Evolutionary conservation across 1,140 invertebrate species (phyloP).

Genomic region (Elymnias hypermnestra): DNA sequence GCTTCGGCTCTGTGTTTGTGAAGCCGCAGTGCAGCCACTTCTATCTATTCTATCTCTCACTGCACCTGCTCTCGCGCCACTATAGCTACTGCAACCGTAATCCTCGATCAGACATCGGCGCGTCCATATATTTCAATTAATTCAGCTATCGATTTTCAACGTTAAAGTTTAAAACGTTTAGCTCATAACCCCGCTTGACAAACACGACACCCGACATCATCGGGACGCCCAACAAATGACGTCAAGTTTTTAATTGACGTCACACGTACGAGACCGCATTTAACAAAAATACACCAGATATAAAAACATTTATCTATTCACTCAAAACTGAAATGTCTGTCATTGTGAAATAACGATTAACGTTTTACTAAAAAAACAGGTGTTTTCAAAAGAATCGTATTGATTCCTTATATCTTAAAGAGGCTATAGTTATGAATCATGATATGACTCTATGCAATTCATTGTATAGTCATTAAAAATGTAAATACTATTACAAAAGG

Average conservation of each 20-base stretch:
- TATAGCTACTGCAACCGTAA: conserved; percentile 58
- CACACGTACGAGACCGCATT: too few relatives aligned
- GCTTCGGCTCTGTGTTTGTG: conserved; percentile 59
- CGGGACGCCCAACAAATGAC: conserved; percentile 6
- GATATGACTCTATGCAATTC: too few relatives aligned
- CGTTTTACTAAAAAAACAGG: too few relatives aligned
- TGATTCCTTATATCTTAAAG: too few relatives aligned
- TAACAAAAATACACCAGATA: too few relatives aligned
- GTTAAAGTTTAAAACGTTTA: conserved; percentile 46
- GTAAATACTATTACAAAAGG: too few relatives aligned
- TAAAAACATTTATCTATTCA: too few relatives aligned
- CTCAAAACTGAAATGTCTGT: too few relatives aligned
- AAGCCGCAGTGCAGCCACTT: conserved; percentile 44
- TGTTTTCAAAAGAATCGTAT: too few relatives aligned
- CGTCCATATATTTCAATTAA: conserved; percentile 71
- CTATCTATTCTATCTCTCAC: conserved; percentile 25
- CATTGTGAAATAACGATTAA: too few relatives aligned
- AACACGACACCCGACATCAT: conserved; percentile 28
- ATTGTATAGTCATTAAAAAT: too few relatives aligned
- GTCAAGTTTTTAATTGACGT: conserved; percentile 15
- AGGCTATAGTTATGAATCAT: too few relatives aligned
- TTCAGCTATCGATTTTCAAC: conserved; percentile 58
- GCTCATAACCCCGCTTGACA: conserved; percentile 35
- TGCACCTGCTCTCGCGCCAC: conserved; percentile 47
- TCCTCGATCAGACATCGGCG: conserved; percentile 55